phyloP scores from a whole-genome alignment of 2,888 invertebrate species.

The Drosophila testacea region DNA sequence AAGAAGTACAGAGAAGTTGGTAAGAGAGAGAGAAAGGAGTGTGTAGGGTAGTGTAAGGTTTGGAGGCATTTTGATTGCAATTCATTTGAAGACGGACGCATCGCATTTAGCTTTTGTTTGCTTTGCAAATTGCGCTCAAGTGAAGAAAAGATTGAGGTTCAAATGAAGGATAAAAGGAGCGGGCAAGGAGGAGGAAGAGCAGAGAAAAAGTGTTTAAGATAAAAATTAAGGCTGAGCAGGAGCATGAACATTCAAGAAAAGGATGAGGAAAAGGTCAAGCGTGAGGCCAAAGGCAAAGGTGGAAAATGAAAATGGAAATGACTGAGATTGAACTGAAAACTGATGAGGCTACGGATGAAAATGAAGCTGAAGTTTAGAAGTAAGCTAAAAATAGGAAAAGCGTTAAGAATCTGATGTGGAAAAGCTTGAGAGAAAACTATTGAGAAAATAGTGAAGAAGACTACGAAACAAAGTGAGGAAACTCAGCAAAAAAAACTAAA shows the following conservation, averaged over 20 bases:
- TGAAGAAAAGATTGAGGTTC: conserved; percentile 11
- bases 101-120: conserved; percentile 66
- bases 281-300: not conserved
- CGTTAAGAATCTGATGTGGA: not conserved
- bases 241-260: not conserved
- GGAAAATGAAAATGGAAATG: not conserved
- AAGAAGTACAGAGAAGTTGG: not conserved
- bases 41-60: conserved; percentile 17
- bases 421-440: no score
- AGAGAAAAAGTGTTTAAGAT: not conserved
- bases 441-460: not conserved
- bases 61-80: conserved; percentile 73
- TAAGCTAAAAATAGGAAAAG: not conserved
- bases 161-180: no score
- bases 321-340: not conserved
- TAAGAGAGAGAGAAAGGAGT: not conserved
- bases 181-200: not conserved
- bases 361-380: not conserved
- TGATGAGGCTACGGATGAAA: not conserved
- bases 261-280: no score
- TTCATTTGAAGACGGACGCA: conserved; percentile 59
- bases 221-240: not conserved
- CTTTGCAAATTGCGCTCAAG: conserved; percentile 70
- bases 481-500: not conserved
- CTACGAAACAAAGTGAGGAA: not conserved